Evolutionary conservation across 2,797 vertebrate species (phyloP).

Genomic region (Rallus crepitans): DNA sequence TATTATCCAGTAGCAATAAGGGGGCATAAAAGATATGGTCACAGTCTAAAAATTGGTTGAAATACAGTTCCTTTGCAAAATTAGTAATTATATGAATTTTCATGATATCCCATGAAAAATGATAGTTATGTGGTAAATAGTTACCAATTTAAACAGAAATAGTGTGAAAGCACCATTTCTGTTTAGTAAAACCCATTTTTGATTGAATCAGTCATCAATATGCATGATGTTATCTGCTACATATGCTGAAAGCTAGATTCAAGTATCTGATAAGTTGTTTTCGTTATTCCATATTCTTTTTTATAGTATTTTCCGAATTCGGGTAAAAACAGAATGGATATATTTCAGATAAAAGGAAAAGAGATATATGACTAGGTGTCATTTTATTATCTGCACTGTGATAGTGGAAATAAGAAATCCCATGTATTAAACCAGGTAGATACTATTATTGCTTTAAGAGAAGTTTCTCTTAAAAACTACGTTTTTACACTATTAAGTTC

Average conservation of each 20-base stretch:
- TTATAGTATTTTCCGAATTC: background rate
- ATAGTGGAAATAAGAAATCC: background rate
- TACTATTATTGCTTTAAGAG: background rate
- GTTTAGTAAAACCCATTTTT: background rate
- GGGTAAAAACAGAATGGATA: background rate
- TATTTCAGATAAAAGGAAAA: background rate
- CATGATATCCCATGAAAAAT: background rate
- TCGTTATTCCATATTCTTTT: background rate
- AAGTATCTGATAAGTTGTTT: background rate
- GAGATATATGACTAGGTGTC: background rate
- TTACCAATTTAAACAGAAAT: background rate
- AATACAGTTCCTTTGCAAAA: background rate
- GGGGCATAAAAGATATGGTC: fast-evolving
- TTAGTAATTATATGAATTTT: background rate
- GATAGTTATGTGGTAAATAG: background rate
- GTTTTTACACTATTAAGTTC: slow-evolving; percentile 28
- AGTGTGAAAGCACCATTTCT: background rate
- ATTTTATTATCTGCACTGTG: background rate
- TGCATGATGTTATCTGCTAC: background rate
- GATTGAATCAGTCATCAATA: background rate
- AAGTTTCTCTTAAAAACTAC: slow-evolving; percentile 17
- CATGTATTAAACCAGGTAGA: background rate
- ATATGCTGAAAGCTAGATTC: background rate
- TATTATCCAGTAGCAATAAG: background rate
- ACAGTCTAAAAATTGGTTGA: background rate